Base-by-base conservation (phyloP, 1,140 invertebrate genomes). In the Drosophila carrolli region DNA sequence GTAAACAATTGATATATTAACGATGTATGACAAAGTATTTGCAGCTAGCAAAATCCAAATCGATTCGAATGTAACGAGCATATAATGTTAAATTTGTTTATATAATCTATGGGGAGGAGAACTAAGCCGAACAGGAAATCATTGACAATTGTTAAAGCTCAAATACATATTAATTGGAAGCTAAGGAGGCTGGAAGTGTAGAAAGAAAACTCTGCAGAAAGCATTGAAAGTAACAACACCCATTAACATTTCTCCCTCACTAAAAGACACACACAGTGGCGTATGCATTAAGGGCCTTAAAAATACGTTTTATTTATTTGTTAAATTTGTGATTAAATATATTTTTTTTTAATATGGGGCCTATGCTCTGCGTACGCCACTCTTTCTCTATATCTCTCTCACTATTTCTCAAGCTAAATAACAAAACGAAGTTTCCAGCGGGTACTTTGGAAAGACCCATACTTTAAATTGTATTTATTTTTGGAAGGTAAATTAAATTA, bases 71-170 rank as follows among this genome's bases (percentile, higher is more conserved):
- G 50, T 67, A 63, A 75, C 54, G 38, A 65, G 53, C 70, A 74
- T 76, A 74, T 75, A 83, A 84, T 88, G 90, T 91, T 91, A 78
- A 88, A 91, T 90, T 91, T 91, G 90, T 90, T 90, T 91, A 91
- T 91, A 91, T 91, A 91, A 91, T 91, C 89, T 91, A 91, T 91
- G 77, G 67, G 62, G 67, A 73, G 51, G 66, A 77, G 56, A 67
- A 46, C 32, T 47, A 79, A 51, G 40, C 46, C 47, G 50, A 68
- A 63, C 37, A 62, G 60, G 32, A 46, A 75, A 76, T 72, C 72
- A 78, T 71, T 68, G 80, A 75, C 75, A 81, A 81, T 81, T 89
- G 84, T 89, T 89, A 89, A 84, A 89, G 84, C 80, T 89, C 85
- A 90, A 73, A 62, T 68, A 79, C 51, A 65, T 54, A 68, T 65